Base-by-base conservation (phyloP, 2,113 vertebrate genomes). In the Leptosomus discolor region DNA sequence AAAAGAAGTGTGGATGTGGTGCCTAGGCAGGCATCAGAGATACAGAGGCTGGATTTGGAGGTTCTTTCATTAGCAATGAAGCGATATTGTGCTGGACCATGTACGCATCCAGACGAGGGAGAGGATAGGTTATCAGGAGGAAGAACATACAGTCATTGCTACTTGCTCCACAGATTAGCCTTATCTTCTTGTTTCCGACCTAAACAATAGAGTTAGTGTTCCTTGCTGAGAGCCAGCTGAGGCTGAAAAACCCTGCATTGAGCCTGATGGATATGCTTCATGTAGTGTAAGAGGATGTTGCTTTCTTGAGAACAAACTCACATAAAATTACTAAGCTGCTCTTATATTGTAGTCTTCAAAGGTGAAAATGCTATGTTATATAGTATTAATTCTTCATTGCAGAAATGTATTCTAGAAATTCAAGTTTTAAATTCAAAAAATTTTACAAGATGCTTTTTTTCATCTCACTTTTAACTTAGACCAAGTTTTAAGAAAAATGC, bases 121-220 rank as follows among this genome's bases (percentile, higher is more conserved):
- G 16, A 51, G 58, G 36, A 50, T 26, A 54, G 48, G 39, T 88
- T 85, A 79, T 71, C 65, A 78, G 61, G 39, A 83, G 57, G 48
- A 79, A 46, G 70, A 94, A 58, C 29, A 39, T 81, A 63, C 64
- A 8, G 1, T 76, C 63, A 45, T 82, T 95, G 84, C 74, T 85
- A 21, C 53, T 83, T 69, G 43, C 34, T 60, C 58, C 45, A 67
- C 45, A 61, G 74, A 73, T 88, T 67, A 54, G 17, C 17, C 60
- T 71, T 88, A 82, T 95, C 67, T 69, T 83, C 60, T 78, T 67
- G 17, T 70, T 89, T 95, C 87, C 0, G 0, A 37, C 37, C 50
- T 48, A 45, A 85, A 90, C 81, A 92, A 90, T 53, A 79, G 67
- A 34, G 79, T 43, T 75, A 88, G 34, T 93, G 48, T 94, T 84